These are phyloP conservation scores for Brevimyrus niger DNA, from an alignment of 2,113 vertebrate genomes.

Conservation along the genomic window DNA sequence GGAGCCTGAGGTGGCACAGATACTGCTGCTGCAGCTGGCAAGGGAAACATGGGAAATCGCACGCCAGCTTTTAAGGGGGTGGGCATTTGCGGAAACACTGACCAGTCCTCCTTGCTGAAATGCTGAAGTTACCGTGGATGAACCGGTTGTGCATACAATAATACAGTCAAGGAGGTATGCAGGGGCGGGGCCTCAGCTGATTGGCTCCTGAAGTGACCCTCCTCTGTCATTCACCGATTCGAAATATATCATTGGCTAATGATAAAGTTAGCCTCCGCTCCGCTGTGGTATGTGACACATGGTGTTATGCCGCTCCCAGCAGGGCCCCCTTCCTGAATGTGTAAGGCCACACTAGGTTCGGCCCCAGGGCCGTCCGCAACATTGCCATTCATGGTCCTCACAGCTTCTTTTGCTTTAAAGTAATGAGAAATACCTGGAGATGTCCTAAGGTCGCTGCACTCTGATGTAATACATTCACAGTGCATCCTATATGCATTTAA, in stretches of 20 bases:
- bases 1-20: not conserved
- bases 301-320: not conserved
- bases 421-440: not conserved
- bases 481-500: not conserved
- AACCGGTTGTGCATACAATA: too few species aligned
- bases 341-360: not conserved
- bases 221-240: too few species aligned
- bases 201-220: too few species aligned
- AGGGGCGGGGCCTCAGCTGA: too few species aligned
- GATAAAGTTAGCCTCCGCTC: not conserved
- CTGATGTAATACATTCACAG: not conserved
- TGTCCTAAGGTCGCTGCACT: not conserved
- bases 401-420: not conserved
- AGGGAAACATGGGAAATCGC: not conserved
- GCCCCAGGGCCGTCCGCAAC: not conserved
- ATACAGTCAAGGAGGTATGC: too few species aligned
- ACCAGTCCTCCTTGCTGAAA: constrained; percentile 9
- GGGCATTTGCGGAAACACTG: not conserved
- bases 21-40: not conserved
- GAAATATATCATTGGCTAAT: too few species aligned
- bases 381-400: not conserved
- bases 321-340: not conserved
- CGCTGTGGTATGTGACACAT: constrained; percentile 1
- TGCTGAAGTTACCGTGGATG: not conserved
- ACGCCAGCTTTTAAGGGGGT: not conserved